These are phyloP conservation scores for Tridacna gigas DNA, from an alignment of 2,888 invertebrate genomes.

Conservation along the genomic window DNA sequence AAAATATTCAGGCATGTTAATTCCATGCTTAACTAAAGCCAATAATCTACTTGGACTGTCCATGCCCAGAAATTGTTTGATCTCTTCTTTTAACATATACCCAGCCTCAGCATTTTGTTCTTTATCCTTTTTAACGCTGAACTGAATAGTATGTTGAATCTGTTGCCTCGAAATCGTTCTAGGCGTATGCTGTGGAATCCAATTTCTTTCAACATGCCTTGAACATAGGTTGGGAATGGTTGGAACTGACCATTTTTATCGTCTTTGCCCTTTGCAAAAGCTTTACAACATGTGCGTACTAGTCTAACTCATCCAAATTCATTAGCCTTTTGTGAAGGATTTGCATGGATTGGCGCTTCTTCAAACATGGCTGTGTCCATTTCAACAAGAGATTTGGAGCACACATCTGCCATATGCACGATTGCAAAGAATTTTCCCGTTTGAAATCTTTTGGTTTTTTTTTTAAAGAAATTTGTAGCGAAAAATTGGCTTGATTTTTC, in stretches of 20 bases:
- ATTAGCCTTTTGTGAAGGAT: slow-evolving; percentile 11
- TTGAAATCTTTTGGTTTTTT: too few species aligned
- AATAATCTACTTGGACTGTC: slow-evolving; percentile 35
- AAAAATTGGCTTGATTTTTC: too few species aligned
- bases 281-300: slow-evolving; percentile 38
- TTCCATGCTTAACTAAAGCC: slow-evolving; percentile 35
- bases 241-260: slow-evolving; percentile 45
- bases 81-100: slow-evolving; percentile 32
- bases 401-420: slow-evolving; percentile 11
- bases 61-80: slow-evolving; percentile 32
- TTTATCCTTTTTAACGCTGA: slow-evolving; percentile 23
- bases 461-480: too few species aligned
- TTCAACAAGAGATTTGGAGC: slow-evolving; percentile 14
- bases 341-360: slow-evolving; percentile 30
- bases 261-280: slow-evolving; percentile 40
- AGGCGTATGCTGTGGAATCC: slow-evolving; percentile 26
- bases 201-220: slow-evolving; percentile 30
- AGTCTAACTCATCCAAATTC: slow-evolving; percentile 34
- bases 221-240: slow-evolving; percentile 23
- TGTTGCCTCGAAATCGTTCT: slow-evolving; percentile 50
- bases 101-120: slow-evolving; percentile 32
- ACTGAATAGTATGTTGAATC: slow-evolving; percentile 54
- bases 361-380: slow-evolving; percentile 1
- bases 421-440: too few species aligned
- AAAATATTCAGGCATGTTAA: slow-evolving; percentile 49